Evolutionary conservation across 2,113 vertebrate genomes (phyloP).

Genomic region (Platanista minor): DNA sequence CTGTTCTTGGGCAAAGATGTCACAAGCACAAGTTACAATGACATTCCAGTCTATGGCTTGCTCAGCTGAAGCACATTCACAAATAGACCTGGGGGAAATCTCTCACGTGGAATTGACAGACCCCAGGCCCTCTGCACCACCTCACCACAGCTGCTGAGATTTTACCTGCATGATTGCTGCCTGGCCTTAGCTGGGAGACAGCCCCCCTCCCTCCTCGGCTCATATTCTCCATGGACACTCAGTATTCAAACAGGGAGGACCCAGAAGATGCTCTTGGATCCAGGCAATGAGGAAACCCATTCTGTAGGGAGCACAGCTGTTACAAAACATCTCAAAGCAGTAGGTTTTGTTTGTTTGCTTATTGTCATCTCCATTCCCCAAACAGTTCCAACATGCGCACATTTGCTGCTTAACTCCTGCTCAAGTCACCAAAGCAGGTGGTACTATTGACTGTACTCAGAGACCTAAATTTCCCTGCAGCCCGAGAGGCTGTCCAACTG

Average conservation of each 20-base stretch:
- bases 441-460: background rate
- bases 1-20: conserved; percentile 10
- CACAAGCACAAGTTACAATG: background rate
- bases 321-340: conserved; percentile 18
- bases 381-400: background rate
- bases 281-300: background rate
- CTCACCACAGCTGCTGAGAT: background rate
- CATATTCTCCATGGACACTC: background rate
- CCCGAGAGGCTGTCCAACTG: background rate
- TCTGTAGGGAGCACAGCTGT: background rate
- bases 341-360: background rate
- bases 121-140: background rate
- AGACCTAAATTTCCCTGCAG: background rate
- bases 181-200: background rate
- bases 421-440: background rate
- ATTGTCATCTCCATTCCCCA: background rate
- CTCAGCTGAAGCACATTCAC: background rate
- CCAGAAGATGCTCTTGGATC: background rate
- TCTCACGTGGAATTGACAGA: background rate
- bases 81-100: background rate
- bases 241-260: background rate
- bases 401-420: background rate
- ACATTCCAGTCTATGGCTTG: background rate
- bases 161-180: background rate
- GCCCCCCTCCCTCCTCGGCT: background rate